Evolutionary conservation across 1,140 invertebrate genomes (phyloP).

Genomic region (Melanaphis sacchari): DNA sequence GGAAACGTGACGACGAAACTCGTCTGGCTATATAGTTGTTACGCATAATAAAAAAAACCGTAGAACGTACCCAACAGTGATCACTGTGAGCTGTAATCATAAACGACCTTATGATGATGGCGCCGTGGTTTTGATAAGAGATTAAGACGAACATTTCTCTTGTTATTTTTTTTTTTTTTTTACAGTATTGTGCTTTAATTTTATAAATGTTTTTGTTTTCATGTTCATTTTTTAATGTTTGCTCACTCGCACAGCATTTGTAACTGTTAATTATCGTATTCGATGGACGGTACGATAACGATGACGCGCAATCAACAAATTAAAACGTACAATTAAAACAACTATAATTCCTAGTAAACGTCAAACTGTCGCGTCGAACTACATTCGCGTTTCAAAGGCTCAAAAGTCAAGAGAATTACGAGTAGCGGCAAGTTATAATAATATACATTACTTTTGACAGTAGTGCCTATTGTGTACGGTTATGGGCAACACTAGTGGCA

Average conservation of each 20-base stretch:
- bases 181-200: background rate
- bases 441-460: background rate
- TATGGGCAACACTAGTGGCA: constrained; percentile 81
- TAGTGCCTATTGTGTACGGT: background rate
- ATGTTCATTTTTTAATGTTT: background rate
- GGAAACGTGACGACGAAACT: background rate
- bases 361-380: background rate
- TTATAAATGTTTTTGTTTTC: background rate
- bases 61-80: background rate
- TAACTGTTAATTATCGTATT: background rate
- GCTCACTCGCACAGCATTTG: background rate
- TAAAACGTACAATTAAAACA: background rate
- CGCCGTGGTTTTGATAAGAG: background rate
- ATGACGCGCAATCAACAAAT: background rate
- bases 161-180: background rate
- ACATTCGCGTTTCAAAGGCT: background rate
- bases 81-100: background rate
- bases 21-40: background rate
- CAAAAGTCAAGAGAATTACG: background rate
- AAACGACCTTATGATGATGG: background rate
- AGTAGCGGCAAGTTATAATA: background rate
- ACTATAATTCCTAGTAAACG: background rate
- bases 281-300: too few relatives aligned
- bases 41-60: background rate
- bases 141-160: background rate